Evolutionary conservation across 1,140 invertebrate genomes (phyloP).

Genomic region (Rhagoletis pomonella): DNA sequence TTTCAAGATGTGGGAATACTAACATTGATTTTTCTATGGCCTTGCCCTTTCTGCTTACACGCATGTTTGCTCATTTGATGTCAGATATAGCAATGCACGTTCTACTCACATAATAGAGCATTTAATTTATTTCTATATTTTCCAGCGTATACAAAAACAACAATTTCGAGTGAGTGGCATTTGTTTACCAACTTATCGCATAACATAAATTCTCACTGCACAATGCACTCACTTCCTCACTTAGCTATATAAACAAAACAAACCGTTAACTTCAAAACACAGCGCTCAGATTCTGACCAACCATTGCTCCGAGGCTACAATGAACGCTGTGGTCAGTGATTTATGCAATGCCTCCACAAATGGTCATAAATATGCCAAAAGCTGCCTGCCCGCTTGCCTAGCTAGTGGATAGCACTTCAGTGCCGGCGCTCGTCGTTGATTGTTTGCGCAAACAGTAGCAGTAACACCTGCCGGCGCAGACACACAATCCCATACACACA

Average conservation of each 20-base stretch:
- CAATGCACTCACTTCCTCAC: background rate
- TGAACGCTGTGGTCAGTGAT: conserved; percentile 35
- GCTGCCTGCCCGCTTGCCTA: background rate
- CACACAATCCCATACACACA: background rate
- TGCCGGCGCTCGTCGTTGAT: background rate
- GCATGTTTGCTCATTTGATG: no score
- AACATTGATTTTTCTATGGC: no score
- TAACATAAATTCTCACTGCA: conserved; percentile 31
- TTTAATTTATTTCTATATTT: conserved; percentile 39
- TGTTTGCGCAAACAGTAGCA: conserved; percentile 37
- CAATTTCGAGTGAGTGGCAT: conserved; percentile 22
- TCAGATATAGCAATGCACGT: no score
- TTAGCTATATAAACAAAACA: conserved; percentile 36
- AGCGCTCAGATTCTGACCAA: background rate
- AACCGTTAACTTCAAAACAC: conserved; percentile 19
- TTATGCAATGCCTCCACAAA: conserved; percentile 49
- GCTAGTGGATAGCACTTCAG: background rate
- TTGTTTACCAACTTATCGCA: conserved; percentile 50
- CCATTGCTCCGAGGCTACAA: background rate
- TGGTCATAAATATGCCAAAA: conserved; percentile 50
- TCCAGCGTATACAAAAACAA: background rate
- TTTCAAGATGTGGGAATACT: no score
- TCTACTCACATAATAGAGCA: background rate
- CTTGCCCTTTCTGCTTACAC: no score
- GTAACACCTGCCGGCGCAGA: conserved; percentile 41